Evolutionary conservation across 2,888 invertebrate species (phyloP), one percentile per base, ranked within the genome.

Genomic region (Pomacea canaliculata): DNA sequence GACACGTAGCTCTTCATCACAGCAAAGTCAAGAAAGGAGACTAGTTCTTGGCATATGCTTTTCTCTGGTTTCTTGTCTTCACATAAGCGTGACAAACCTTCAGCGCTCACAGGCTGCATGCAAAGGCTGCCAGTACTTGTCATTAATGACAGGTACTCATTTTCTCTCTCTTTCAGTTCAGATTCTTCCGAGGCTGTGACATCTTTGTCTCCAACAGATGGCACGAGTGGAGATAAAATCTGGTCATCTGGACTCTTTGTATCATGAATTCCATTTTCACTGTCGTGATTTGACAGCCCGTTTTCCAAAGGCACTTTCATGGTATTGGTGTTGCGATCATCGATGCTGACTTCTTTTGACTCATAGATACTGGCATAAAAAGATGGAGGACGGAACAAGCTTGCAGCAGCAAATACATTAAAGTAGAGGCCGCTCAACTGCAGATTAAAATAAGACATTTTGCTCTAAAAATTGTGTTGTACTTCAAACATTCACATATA

Each of bases 371-470:
- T 72, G 46, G 74, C 76, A 76, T 86, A 87, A 63, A 78, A 82
- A 49, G 80, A 66, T 1, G 80, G 16, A 9, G 88, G 87, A 27
- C 87, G 80, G 67, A 86, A 86, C 56, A 88, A 73, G 10, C 81
- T 75, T 7, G 85, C 86, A 71, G 83, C 83, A 2, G 84, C 71
- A 48, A 83, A 78, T 7, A 85, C 80, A 73, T 87, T 80, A 49
- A 86, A 72, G 71, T 87, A 87, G 10, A 87, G 70, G 16, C 79
- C 87, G 12, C 83, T 83, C 9, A 81, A 27, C 69, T 81, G 74
- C n/a, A 83, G 77, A 12, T 85, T 56, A 16, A 13, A 56, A 56
- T 10, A 56, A 56, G 16, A 56, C 10, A 56, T 56, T 16, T 56
- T 16, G 12, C 10, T 56, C 51, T 56, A 56, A 56, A 13, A 56